Conservation (phyloP, 2,113 vertebrate genomes). For the Camelus bactrianus region DNA sequence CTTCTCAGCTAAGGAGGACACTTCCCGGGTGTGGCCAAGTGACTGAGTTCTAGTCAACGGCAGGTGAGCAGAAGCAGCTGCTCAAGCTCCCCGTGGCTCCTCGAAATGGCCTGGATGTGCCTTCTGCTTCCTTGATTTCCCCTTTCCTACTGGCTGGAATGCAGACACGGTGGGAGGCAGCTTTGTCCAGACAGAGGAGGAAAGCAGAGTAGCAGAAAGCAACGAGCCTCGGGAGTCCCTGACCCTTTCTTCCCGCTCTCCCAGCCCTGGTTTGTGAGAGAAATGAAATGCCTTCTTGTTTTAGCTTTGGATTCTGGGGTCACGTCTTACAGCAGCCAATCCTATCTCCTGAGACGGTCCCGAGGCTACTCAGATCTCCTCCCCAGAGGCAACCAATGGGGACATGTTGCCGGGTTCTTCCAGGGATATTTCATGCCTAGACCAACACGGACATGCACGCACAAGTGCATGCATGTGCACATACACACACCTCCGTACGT, state of each 20-base stretch:
- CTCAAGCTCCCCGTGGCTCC: not conserved
- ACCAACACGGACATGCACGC: not conserved
- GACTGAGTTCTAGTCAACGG: not conserved
- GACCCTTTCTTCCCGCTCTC: not conserved
- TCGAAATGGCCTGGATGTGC: not conserved
- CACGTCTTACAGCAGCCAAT: not conserved
- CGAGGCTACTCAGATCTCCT: not conserved
- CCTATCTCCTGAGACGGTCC: not conserved
- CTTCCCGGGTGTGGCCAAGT: not conserved
- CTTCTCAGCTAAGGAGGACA: not conserved
- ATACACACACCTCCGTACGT: rapidly evolving
- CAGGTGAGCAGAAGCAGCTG: not conserved
- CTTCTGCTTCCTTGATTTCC: not conserved
- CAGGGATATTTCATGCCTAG: not conserved
- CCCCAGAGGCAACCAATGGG: not conserved
- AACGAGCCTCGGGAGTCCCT: not conserved
- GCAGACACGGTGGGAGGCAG: not conserved
- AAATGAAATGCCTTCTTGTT: not conserved
- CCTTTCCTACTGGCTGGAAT: not conserved
- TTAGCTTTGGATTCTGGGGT: not conserved
- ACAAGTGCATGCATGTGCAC: rapidly evolving
- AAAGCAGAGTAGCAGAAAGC: not conserved
- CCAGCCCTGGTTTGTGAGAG: not conserved
- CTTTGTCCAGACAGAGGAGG: not conserved
- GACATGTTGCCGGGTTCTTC: not conserved